These are phyloP conservation scores for Valencia hispanica DNA, from an alignment of 2,797 vertebrate genomes.

Conservation along the genomic window DNA sequence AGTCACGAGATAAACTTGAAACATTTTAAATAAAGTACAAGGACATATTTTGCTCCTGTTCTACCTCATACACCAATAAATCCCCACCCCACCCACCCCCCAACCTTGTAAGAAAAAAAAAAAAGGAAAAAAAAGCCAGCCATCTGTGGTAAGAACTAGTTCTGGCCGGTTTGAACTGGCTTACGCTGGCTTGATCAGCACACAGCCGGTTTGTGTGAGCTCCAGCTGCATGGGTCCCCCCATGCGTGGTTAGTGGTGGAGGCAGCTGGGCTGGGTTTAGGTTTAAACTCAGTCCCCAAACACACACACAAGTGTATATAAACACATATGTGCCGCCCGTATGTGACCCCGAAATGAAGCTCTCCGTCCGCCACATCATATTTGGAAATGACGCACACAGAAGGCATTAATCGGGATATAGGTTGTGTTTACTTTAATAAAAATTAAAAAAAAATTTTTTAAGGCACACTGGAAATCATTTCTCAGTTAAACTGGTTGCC, in stretches of 20 bases:
- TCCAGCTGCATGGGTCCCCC: constrained; percentile 69
- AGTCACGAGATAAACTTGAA: constrained; percentile 32
- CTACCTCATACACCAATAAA: constrained; percentile 63
- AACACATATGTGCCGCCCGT: constrained; percentile 29
- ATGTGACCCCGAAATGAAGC: constrained; percentile 35
- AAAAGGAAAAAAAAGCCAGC: constrained; percentile 59
- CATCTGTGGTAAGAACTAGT: constrained; percentile 72
- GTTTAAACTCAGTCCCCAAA: constrained; percentile 3
- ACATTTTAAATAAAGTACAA: constrained; percentile 40
- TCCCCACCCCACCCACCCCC: constrained; percentile 23
- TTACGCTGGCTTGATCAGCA: constrained; percentile 75
- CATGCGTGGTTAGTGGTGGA: constrained; percentile 64
- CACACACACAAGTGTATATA: constrained; percentile 14
- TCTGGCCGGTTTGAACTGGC: constrained; percentile 75
- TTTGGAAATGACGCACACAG: neutral
- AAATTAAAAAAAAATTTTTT: neutral
- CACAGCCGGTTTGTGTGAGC: constrained; percentile 78
- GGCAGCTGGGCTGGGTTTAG: constrained; percentile 68
- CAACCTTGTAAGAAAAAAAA: constrained; percentile 51
- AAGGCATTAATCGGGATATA: constrained; percentile 8
- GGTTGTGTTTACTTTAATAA: neutral
- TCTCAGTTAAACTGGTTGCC: neutral
- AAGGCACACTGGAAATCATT: neutral
- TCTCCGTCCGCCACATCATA: neutral
- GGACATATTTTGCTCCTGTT: constrained; percentile 27